phyloP scores from a whole-genome alignment of 2,797 vertebrate species.

The Siniperca scherzeri region DNA sequence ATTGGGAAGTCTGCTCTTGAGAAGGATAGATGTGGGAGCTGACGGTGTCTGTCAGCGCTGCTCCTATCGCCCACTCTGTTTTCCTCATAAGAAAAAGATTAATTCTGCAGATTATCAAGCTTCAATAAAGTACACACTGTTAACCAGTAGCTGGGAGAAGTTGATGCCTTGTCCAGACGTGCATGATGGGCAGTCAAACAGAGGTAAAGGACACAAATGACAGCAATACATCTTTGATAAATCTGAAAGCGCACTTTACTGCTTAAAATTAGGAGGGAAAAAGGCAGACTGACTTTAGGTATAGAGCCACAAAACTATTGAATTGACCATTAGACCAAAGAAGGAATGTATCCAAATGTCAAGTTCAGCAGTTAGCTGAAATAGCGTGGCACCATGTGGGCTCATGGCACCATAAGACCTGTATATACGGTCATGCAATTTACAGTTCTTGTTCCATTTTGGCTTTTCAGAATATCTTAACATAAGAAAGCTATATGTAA shows the following conservation, averaged over 20 bases:
- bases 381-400: constrained; percentile 18
- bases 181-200: constrained; percentile 59
- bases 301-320: constrained; percentile 4
- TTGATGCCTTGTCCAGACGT: constrained; percentile 66
- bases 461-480: background rate
- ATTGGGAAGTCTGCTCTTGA: constrained; percentile 75
- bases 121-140: constrained; percentile 82
- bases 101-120: constrained; percentile 82
- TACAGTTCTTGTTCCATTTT: background rate
- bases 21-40: constrained; percentile 54
- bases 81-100: constrained; percentile 83
- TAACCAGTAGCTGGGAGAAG: constrained; percentile 74
- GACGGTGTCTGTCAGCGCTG: constrained; percentile 77
- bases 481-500: background rate
- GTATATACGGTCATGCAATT: background rate
- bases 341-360: constrained; percentile 25
- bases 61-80: constrained; percentile 73
- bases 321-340: background rate
- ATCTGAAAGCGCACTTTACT: background rate
- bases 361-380: constrained; percentile 21
- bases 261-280: background rate
- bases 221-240: constrained; percentile 3
- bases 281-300: background rate
- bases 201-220: constrained; percentile 65
- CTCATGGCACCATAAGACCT: background rate